phyloP scores from a whole-genome alignment of 2,797 vertebrate species.

The Hozukius guyotensis region DNA sequence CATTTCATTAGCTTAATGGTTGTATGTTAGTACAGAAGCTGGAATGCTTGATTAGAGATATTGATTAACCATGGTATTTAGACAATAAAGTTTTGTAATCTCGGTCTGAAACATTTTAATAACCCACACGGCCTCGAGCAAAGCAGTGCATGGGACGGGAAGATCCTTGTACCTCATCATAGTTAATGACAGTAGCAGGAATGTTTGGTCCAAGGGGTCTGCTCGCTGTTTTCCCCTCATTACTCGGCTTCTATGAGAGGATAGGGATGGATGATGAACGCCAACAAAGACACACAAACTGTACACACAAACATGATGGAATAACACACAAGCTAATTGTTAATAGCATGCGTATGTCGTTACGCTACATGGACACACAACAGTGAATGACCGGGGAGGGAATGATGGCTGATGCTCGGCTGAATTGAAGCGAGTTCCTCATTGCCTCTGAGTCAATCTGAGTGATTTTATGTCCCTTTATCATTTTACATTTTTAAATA shows the following conservation, averaged over 20 bases:
- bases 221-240: constrained; percentile 82
- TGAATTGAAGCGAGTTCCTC: constrained; percentile 2
- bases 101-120: constrained; percentile 8
- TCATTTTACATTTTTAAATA: not conserved
- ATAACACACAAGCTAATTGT: constrained; percentile 43
- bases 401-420: constrained; percentile 7
- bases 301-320: constrained; percentile 58
- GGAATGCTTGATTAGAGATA: constrained; percentile 51
- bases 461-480: not conserved
- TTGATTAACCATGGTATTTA: constrained; percentile 29
- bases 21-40: constrained; percentile 54
- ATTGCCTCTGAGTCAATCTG: not conserved
- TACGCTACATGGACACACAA: constrained; percentile 17
- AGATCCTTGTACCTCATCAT: constrained; percentile 84
- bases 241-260: constrained; percentile 81
- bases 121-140: constrained; percentile 59
- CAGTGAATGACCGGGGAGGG: constrained; percentile 21
- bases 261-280: constrained; percentile 80
- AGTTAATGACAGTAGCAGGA: constrained; percentile 84
- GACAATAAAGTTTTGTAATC: constrained; percentile 9
- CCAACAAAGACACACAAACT: constrained; percentile 54
- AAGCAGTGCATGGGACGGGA: constrained; percentile 67
- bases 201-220: constrained; percentile 83
- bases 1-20: constrained; percentile 19
- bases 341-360: constrained; percentile 44